Evolutionary conservation across 2,797 vertebrate genomes (phyloP).

Genomic region (Cygnus olor): DNA sequence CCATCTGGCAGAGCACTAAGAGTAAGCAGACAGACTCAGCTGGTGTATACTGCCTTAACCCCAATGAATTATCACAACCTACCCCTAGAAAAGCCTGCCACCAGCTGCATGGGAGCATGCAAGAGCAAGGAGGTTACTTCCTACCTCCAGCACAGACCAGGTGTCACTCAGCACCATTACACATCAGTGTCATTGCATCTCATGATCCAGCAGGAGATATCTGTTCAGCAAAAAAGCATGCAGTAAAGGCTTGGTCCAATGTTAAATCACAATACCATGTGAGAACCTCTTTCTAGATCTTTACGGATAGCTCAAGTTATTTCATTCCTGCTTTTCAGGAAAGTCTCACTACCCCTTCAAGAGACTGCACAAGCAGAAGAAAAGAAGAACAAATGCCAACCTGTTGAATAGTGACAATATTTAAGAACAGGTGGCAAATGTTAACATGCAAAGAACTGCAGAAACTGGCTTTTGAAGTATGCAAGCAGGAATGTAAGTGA

Average conservation of each 20-base stretch:
- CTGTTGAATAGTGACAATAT: neutral
- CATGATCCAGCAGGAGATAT: neutral
- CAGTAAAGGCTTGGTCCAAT: neutral
- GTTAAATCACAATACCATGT: neutral
- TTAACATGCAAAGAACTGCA: neutral
- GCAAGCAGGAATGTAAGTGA: neutral
- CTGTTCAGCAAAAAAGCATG: neutral
- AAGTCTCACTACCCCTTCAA: neutral
- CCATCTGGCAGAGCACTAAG: neutral
- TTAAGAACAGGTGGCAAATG: neutral
- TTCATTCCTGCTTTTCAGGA: neutral
- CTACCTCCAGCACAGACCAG: neutral
- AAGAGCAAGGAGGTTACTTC: neutral
- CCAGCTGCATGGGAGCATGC: neutral
- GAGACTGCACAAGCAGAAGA: neutral
- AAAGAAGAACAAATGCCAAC: neutral
- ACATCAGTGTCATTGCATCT: neutral
- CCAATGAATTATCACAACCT: neutral
- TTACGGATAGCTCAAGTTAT: neutral
- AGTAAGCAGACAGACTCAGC: neutral
- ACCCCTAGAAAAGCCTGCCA: rapidly evolving
- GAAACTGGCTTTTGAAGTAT: neutral
- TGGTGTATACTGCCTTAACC: neutral
- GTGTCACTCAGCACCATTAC: neutral
- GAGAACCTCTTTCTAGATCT: neutral